Base-by-base conservation (phyloP, 2,888 invertebrate genomes). In the Eucera pruinosa region DNA sequence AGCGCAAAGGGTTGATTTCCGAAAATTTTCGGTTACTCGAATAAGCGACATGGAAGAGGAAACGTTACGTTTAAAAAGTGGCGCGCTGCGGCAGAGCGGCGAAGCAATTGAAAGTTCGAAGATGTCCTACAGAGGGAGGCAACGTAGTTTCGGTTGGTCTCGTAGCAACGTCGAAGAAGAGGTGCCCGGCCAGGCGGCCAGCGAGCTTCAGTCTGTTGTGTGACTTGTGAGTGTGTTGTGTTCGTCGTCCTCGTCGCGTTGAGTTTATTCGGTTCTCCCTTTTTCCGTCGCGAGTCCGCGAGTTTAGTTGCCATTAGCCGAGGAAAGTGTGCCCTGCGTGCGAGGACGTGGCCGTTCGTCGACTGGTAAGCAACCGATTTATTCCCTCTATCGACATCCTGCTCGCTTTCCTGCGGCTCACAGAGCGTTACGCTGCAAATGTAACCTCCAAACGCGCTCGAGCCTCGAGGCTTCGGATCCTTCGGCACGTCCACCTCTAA, bases 191-290 rank as follows among this genome's bases (percentile, higher is more conserved):
- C 64, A 74, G 54, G 78, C 50, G 60, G 65, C 66, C 64, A 74
- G 54, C 58, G 65, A 72, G 81, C 82, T 74, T 87, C 86, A 88
- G 89, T 89, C 87, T 88, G 87, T 89, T 88, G 88, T 86, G 84
- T 89, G 87, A 84, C 84, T 82, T 73, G 85, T 86, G 85, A 68
- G 85, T 81, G 88, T 84, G 80, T 82, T 77, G 82, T 87, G 79
- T 76, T 80, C 70, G 80, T 80, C 70, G 80, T 79, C 70, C 64
- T 64, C 15, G 71, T 78, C 71, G 78, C 57, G 65, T 79, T 75
- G 52, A 36, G 71, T 69, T 70, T 68, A 47, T 74, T 74, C 68
- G 39, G 52, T 76, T 70, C 11, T 57, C 47, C 62, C 27, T 70
- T 69, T 61, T 57, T 36, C 27, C 55, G 62, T 41, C 62, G 79